Conservation (phyloP, 1,140 invertebrate species). For the Drosophila aff. region DNA sequence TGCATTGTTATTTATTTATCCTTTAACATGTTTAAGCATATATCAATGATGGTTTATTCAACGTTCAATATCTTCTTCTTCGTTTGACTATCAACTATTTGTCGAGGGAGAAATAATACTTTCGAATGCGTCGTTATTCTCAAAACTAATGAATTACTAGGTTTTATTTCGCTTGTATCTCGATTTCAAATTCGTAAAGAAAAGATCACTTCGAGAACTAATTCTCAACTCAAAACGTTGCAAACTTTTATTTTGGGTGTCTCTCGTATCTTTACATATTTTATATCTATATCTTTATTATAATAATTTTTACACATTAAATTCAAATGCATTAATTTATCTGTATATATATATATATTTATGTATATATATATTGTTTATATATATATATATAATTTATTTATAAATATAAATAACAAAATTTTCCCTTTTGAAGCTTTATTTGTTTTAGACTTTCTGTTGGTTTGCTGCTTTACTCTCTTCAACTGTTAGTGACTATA, state of each 20-base stretch:
- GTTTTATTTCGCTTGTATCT: slow-evolving; percentile 33
- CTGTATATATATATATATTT: slow-evolving; percentile 56
- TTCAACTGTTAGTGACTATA: slow-evolving; percentile 53
- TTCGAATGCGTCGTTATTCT: slow-evolving; percentile 34
- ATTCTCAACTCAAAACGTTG: slow-evolving; percentile 37
- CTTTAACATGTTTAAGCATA: slow-evolving; percentile 45
- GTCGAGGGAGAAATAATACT: slow-evolving; percentile 48
- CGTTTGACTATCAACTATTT: slow-evolving; percentile 32
- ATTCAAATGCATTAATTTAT: slow-evolving; percentile 71
- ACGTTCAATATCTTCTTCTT: slow-evolving; percentile 37
- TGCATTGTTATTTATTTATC: slow-evolving; percentile 32
- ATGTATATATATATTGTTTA: slow-evolving; percentile 29
- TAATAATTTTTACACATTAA: slow-evolving; percentile 67
- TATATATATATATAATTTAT: slow-evolving; percentile 68
- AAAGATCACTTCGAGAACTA: slow-evolving; percentile 19
- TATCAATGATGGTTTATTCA: slow-evolving; percentile 44
- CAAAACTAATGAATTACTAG: slow-evolving; percentile 42
- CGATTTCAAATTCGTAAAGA: slow-evolving; percentile 27
- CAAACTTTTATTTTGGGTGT: slow-evolving; percentile 57
- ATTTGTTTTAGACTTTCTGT: slow-evolving; percentile 26
- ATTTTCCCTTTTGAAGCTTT: slow-evolving; percentile 74
- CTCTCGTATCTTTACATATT: slow-evolving; percentile 65
- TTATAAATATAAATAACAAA: slow-evolving; percentile 84
- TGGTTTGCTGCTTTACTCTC: slow-evolving; percentile 28
- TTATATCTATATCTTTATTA: slow-evolving; percentile 63